phyloP scores from a whole-genome alignment of 1,140 invertebrate genomes.

The Lepidotrigona ventralis region DNA sequence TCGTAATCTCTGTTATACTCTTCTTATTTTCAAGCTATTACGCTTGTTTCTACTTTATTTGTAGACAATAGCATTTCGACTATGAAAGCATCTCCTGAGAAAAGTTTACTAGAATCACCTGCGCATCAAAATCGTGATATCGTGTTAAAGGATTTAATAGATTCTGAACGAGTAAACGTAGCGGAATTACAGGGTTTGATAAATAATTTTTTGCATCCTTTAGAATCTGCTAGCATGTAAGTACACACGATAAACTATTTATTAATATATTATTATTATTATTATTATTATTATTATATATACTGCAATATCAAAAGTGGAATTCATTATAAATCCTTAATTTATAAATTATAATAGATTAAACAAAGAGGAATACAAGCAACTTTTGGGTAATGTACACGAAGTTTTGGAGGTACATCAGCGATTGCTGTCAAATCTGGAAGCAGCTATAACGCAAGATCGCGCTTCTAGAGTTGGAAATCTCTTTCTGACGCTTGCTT shows the following conservation, averaged over 20 bases:
- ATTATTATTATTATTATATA: neutral
- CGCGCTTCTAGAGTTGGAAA: constrained; percentile 93
- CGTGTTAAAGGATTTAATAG: constrained; percentile 95
- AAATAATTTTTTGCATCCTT: constrained; percentile 90
- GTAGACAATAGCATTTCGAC: constrained; percentile 38
- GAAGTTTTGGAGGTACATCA: constrained; percentile 93
- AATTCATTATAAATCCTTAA: constrained; percentile 18
- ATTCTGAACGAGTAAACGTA: constrained; percentile 94
- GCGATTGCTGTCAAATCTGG: constrained; percentile 87
- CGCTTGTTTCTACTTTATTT: neutral
- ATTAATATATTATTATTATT: neutral
- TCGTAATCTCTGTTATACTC: neutral
- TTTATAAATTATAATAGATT: constrained; percentile 91
- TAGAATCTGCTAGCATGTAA: constrained; percentile 93
- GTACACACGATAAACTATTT: constrained; percentile 69
- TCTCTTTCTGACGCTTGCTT: constrained; percentile 93
- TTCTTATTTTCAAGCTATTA: neutral
- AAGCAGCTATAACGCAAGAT: constrained; percentile 86
- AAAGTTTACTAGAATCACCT: constrained; percentile 79
- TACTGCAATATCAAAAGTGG: neutral
- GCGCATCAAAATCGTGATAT: constrained; percentile 87
- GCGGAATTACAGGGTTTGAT: constrained; percentile 92
- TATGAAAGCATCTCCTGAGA: constrained; percentile 81
- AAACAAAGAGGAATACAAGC: constrained; percentile 90
- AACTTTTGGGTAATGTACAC: constrained; percentile 92